phyloP scores from a whole-genome alignment of 2,797 vertebrate species.

The Protonibea diacanthus region DNA sequence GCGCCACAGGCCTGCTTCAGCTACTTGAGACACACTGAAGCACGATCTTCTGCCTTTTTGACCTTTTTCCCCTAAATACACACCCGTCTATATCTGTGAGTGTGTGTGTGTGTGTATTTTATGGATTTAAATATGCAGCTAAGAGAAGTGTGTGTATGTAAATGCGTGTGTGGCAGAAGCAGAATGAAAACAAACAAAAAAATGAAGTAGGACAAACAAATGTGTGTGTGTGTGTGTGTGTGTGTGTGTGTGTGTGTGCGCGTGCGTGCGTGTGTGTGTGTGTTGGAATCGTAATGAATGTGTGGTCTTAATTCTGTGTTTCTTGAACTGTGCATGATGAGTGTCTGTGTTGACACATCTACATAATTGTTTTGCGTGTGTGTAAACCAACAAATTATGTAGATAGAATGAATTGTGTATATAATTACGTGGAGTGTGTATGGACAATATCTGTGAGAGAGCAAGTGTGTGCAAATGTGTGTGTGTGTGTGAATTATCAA shows the following conservation, averaged over 20 bases:
- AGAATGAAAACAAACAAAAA: background rate
- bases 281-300: constrained; percentile 31
- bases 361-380: constrained; percentile 53
- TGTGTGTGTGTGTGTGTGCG: constrained; percentile 14
- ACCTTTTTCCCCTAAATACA: background rate
- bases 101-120: constrained; percentile 8
- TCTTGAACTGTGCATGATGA: constrained; percentile 63
- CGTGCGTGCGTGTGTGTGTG: background rate
- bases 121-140: constrained; percentile 5
- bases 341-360: constrained; percentile 58
- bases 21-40: no score
- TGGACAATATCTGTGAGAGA: background rate
- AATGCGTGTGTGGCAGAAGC: constrained; percentile 11
- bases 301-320: constrained; percentile 43
- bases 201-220: background rate
- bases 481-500: constrained; percentile 10
- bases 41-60: background rate
- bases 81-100: constrained; percentile 1
- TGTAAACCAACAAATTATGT: constrained; percentile 59
- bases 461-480: background rate
- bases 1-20: background rate
- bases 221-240: constrained; percentile 7
- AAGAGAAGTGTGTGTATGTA: constrained; percentile 4
- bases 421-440: constrained; percentile 45
- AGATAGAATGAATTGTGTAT: constrained; percentile 54